These are phyloP conservation scores for Panagrolaimus sp. DNA, from an alignment of 1,140 invertebrate species.

Conservation along the genomic window DNA sequence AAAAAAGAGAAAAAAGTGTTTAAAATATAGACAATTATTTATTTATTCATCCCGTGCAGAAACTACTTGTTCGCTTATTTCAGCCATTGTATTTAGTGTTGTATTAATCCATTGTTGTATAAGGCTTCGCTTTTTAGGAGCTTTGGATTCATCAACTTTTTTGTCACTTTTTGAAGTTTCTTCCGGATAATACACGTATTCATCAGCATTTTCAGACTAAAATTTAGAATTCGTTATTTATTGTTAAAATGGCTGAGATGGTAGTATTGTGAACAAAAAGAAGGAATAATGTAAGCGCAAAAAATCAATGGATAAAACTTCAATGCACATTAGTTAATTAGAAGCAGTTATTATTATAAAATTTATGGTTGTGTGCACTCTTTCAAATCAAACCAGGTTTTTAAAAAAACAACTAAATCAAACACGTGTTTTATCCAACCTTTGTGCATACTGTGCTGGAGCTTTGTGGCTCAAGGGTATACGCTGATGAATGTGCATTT, in stretches of 20 bases:
- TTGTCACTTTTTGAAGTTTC: neutral
- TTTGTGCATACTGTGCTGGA: neutral
- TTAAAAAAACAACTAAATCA: no score
- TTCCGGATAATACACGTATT: constrained; percentile 15
- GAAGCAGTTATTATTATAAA: no score
- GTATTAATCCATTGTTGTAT: constrained; percentile 15
- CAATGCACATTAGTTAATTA: no score
- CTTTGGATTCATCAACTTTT: neutral
- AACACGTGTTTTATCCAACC: neutral
- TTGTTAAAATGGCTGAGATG: no score
- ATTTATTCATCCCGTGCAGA: constrained; percentile 45
- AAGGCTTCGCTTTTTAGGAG: constrained; percentile 3
- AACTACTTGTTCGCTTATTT: constrained; percentile 54
- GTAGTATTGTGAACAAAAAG: no score
- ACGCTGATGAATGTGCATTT: neutral
- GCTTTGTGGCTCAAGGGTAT: no score
- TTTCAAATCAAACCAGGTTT: no score
- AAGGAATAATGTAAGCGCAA: no score
- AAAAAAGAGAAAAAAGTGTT: no score
- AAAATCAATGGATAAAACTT: no score
- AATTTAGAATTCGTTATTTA: neutral
- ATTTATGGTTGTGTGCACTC: no score
- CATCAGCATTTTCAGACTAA: neutral
- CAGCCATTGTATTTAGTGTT: constrained; percentile 47
- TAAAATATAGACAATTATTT: no score